A percentile compares a stretch with the other conserved stretches of the same genome.
These are phyloP conservation scores for Montifringilla adamsi DNA, from an alignment of 2,113 vertebrate genomes.

Conservation along the genomic window DNA sequence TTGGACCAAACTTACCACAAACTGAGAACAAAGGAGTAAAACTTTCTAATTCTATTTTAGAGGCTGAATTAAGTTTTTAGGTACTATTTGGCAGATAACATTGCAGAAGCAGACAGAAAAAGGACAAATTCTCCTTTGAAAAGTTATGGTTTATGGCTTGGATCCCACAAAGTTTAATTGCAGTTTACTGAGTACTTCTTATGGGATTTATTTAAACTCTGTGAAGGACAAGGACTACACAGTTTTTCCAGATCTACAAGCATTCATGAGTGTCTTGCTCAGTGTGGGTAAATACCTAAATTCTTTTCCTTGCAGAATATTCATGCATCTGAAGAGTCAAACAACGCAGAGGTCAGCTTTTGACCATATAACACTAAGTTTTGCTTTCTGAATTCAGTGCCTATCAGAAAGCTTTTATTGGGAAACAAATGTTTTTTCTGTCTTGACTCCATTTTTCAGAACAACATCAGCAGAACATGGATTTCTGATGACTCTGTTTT, in stretches of 20 bases:
- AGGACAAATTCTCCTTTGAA: neutral
- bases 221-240: neutral
- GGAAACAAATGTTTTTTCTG: neutral
- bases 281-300: neutral
- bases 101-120: neutral
- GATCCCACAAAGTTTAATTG: neutral
- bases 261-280: neutral
- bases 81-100: neutral
- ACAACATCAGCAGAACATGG: neutral
- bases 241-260: neutral
- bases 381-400: neutral
- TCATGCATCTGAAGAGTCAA: neutral
- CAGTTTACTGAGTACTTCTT: neutral
- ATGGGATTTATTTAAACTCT: neutral
- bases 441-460: neutral
- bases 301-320: neutral
- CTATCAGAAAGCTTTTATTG: neutral
- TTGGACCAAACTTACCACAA: neutral
- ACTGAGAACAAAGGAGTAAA: neutral
- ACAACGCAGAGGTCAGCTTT: neutral
- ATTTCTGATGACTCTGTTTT: neutral
- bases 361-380: neutral
- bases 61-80: neutral
- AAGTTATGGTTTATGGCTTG: neutral
- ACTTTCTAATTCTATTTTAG: neutral